Evolutionary conservation across 2,113 vertebrate genomes (phyloP).

Genomic region (Sceloporus tristichus): DNA sequence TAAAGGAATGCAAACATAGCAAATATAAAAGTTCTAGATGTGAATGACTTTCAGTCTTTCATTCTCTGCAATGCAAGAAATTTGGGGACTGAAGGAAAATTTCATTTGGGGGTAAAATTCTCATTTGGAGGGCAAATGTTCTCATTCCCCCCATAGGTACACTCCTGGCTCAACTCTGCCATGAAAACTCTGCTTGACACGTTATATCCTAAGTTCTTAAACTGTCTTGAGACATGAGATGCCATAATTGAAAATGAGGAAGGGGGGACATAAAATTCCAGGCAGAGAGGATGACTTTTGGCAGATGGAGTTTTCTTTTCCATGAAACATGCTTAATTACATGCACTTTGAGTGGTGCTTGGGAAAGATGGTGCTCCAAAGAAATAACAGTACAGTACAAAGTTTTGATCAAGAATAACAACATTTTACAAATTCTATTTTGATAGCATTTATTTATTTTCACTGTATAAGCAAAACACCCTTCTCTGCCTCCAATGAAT

Average conservation of each 20-base stretch:
- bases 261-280: not conserved
- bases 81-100: too few relatives aligned
- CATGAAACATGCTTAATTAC: too few relatives aligned
- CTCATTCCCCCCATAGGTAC: not conserved
- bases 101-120: too few relatives aligned
- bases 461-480: not conserved
- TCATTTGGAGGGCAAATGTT: too few relatives aligned
- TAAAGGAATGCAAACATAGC: too few relatives aligned
- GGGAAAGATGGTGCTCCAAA: too few relatives aligned
- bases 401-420: not conserved
- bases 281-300: not conserved
- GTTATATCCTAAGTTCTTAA: not conserved
- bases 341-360: too few relatives aligned
- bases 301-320: not conserved
- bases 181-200: not conserved
- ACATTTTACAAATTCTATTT: not conserved
- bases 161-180: not conserved
- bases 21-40: too few relatives aligned
- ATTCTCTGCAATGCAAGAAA: too few relatives aligned
- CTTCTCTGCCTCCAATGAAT: not conserved
- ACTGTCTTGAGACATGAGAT: not conserved
- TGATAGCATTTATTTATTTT: not conserved
- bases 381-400: too few relatives aligned
- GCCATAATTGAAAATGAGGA: not conserved
- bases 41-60: too few relatives aligned